Base-by-base conservation (phyloP, 2,113 vertebrate genomes). In the Symphodus melops region DNA sequence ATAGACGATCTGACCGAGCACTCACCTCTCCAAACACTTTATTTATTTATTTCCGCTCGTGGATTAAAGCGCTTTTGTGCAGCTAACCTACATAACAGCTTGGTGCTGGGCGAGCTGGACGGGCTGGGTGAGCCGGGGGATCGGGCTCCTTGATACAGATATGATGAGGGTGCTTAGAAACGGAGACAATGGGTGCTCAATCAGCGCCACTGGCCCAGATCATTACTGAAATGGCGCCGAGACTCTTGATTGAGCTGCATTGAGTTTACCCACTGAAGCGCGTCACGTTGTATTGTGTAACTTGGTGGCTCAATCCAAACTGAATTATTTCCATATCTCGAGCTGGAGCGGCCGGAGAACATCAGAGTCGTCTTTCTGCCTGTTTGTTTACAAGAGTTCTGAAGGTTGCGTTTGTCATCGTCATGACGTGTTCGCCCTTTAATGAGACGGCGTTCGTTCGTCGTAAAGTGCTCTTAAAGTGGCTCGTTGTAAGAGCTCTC, bases 1-100 rank as follows among this genome's bases (percentile, higher is more conserved):
- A 65, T 86, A 89, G 89, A 91, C 88, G 36, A 67, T 76, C 86
- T 95, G 94, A 94, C 94, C 92, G 93, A 89, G 77, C 91, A 93
- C 87, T 94, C 91, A 95, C 93, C 93, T 92, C 90, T 61, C 77
- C 19, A 77, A 84, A 81, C 81, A 86, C 79, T 74, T 88, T 79
- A 89, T 91, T 91, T 92, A 87, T 92, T 89, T 88, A 87, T 86
- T 83, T 85, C 82, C 61, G 61, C 77, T 67, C 54, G 28, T 28
- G 67, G 86, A 88, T 90, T 84, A 88, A 86, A 83, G 82, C 58
- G 80, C 68, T 82, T 89, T 81, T 87, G 83, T 82, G 58, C 55
- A 70, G 83, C 79, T 92, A 93, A 92, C 91, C 90, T 89, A 93
- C 86, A 92, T 91, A 93, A 79, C 87, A 78, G 85, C 80, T 79